Evolutionary conservation across 2,113 vertebrate genomes (phyloP).

Genomic region (Oncorhynchus clarkii): DNA sequence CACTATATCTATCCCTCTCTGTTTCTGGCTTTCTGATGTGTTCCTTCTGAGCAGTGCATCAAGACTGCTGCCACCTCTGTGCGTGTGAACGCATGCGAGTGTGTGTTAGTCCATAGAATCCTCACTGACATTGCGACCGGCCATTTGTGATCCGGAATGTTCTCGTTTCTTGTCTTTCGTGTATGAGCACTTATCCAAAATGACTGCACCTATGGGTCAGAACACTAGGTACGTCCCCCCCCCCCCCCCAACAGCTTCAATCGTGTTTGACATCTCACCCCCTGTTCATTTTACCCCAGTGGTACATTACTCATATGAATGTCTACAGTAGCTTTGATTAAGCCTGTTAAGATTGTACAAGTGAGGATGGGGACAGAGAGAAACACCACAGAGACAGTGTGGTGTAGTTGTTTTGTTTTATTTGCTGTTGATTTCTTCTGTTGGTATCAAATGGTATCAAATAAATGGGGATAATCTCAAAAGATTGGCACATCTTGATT

Average conservation of each 20-base stretch:
- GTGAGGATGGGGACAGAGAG: not conserved
- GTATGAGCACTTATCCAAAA: not conserved
- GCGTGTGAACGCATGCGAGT: constrained; percentile 18
- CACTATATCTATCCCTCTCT: constrained; percentile 1
- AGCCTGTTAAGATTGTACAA: constrained; percentile 6
- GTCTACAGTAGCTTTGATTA: not conserved
- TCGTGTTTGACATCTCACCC: too few relatives aligned
- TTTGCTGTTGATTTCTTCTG: constrained; percentile 2
- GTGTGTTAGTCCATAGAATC: not conserved
- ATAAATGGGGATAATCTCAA: constrained; percentile 5
- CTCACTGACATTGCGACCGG: constrained; percentile 25
- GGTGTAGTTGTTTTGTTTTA: not conserved
- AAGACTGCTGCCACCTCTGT: not conserved
- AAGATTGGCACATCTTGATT: not conserved
- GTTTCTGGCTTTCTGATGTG: constrained; percentile 15
- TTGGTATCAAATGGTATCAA: not conserved
- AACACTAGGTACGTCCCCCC: too few relatives aligned
- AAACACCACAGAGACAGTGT: not conserved
- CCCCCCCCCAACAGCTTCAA: too few relatives aligned
- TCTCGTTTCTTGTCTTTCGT: not conserved
- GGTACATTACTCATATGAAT: too few relatives aligned
- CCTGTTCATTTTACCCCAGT: too few relatives aligned
- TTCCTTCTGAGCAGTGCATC: not conserved
- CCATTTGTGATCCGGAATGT: constrained; percentile 23
- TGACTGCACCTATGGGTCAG: too few relatives aligned